Conservation (phyloP, 92 coral and sea anemone species). For the Heteractis magnifica region DNA sequence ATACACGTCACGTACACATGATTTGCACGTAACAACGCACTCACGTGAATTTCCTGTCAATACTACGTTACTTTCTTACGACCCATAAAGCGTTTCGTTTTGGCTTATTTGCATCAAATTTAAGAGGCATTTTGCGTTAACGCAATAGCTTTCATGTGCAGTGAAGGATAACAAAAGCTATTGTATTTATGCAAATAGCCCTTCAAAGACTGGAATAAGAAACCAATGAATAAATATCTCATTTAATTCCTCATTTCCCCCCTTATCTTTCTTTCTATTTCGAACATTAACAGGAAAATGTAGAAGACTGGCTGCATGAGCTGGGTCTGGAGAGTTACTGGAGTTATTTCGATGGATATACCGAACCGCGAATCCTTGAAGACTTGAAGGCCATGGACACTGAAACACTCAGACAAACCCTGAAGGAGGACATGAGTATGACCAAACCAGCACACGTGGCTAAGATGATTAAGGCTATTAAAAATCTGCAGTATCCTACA, state of each 20-base stretch:
- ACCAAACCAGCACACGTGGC: conserved; percentile 73
- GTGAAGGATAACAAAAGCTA: too few relatives aligned
- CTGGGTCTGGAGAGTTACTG: conserved; percentile 93
- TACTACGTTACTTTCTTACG: too few relatives aligned
- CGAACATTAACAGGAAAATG: conserved; percentile 55
- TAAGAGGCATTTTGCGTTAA: too few relatives aligned
- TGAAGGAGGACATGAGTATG: conserved; percentile 45
- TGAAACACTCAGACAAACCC: conserved; percentile 51
- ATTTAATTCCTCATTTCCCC: too few relatives aligned
- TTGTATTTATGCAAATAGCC: too few relatives aligned
- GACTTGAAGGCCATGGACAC: conserved; percentile 83
- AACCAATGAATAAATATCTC: too few relatives aligned
- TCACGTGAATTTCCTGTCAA: neutral
- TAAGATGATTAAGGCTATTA: conserved; percentile 77
- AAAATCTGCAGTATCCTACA: conserved; percentile 89
- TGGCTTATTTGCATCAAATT: too few relatives aligned
- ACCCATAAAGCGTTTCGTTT: too few relatives aligned
- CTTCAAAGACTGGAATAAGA: too few relatives aligned
- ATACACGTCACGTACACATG: neutral
- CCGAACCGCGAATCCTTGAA: conserved; percentile 85
- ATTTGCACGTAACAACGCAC: neutral
- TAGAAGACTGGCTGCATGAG: conserved; percentile 85
- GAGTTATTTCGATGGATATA: conserved; percentile 79
- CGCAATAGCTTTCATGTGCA: too few relatives aligned
- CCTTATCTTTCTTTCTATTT: neutral